Percentiles rank a stretch among this genome's conserved stretches.
These are phyloP conservation scores for Nemurella pictetii DNA, from an alignment of 2,888 invertebrate genomes.

Conservation along the genomic window DNA sequence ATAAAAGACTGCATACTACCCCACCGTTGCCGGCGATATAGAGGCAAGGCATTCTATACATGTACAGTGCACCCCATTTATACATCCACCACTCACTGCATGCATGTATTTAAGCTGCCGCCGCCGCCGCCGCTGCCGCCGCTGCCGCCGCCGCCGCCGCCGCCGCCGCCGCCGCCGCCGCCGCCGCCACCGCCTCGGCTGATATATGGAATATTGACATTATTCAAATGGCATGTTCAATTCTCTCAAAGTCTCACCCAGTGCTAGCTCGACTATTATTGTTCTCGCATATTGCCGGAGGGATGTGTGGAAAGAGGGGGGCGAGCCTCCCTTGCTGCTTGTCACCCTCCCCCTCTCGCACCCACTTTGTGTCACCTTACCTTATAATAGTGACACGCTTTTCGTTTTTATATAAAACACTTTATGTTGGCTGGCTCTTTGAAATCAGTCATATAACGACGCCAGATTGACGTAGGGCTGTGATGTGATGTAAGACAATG, in stretches of 20 bases:
- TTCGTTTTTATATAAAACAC: not conserved
- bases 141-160: not conserved
- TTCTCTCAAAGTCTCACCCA: not conserved
- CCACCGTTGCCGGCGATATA: not conserved
- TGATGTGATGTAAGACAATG: not conserved
- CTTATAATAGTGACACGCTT: not conserved
- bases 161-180: not conserved
- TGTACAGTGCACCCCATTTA: not conserved
- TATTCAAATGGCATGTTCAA: constrained; percentile 40
- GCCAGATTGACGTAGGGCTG: not conserved
- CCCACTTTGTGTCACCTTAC: constrained; percentile 8
- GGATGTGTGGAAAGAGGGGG: not conserved
- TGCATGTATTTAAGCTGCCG: not conserved
- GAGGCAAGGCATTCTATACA: not conserved
- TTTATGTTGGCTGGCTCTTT: not conserved
- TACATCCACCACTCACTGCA: not conserved
- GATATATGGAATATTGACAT: constrained; percentile 40
- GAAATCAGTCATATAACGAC: not conserved
- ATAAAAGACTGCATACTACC: not conserved
- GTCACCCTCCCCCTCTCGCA: not conserved
- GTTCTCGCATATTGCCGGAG: constrained; percentile 32
- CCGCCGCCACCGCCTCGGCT: constrained; percentile 30
- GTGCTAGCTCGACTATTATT: constrained; percentile 35
- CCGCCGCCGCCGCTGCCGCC: not conserved
- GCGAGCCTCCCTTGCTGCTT: constrained; percentile 1